These are phyloP conservation scores for Lordiphosa collinella DNA, from an alignment of 1,140 invertebrate species.

Conservation along the genomic window DNA sequence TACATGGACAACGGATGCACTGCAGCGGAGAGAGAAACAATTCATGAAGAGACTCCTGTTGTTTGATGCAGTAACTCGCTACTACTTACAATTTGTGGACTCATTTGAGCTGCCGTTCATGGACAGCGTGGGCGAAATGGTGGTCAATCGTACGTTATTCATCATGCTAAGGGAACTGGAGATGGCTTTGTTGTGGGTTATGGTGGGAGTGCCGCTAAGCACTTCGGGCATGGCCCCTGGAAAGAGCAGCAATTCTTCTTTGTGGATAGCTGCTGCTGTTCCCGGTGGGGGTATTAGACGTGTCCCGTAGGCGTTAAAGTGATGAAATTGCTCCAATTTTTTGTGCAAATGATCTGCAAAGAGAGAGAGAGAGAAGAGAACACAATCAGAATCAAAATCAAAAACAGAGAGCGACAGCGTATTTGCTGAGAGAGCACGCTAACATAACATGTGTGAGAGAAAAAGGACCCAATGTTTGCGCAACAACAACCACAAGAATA, in stretches of 20 bases:
- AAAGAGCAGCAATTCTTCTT: conserved; percentile 9
- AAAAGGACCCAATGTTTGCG: too few relatives aligned
- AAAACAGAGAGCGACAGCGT: too few relatives aligned
- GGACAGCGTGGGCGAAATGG: conserved; percentile 69
- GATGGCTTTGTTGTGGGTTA: conserved; percentile 55
- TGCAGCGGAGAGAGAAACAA: conserved; percentile 16
- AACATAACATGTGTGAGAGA: too few relatives aligned
- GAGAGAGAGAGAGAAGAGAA: neutral
- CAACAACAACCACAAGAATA: too few relatives aligned
- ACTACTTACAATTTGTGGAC: conserved; percentile 61
- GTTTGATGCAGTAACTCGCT: too few relatives aligned
- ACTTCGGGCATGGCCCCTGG: conserved; percentile 54
- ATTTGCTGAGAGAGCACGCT: too few relatives aligned
- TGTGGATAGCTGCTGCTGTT: conserved; percentile 8
- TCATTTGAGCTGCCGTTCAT: conserved; percentile 78
- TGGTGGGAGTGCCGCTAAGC: conserved; percentile 54
- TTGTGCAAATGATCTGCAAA: conserved; percentile 33
- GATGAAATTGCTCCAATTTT: conserved; percentile 22
- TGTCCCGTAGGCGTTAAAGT: conserved; percentile 23
- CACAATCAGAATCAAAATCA: too few relatives aligned
- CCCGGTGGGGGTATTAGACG: conserved; percentile 8
- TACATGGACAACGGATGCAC: conserved; percentile 72
- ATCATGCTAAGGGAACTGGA: conserved; percentile 48
- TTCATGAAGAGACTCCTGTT: neutral
- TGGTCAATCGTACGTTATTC: conserved; percentile 60